These are phyloP conservation scores for Agrilus mali DNA, from an alignment of 2,888 invertebrate species.

Conservation along the genomic window DNA sequence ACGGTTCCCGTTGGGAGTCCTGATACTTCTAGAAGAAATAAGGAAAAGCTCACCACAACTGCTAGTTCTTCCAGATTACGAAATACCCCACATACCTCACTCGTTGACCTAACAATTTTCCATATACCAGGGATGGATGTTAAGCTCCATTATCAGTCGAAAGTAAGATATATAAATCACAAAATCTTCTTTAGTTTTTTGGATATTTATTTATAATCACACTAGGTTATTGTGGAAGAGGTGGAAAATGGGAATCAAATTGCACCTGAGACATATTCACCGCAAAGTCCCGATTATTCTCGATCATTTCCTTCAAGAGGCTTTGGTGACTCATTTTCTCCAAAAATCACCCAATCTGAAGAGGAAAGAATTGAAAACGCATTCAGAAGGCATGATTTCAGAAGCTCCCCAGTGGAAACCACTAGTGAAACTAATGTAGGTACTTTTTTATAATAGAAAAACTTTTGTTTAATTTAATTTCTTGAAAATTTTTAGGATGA, in stretches of 20 bases:
- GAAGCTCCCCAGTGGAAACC: neutral
- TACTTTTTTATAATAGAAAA: neutral
- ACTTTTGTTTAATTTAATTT: neutral
- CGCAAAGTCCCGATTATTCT: too few species aligned
- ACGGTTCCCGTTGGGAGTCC: slow-evolving; percentile 28
- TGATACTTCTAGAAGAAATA: slow-evolving; percentile 30
- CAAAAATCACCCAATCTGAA: slow-evolving; percentile 25
- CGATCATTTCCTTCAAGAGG: neutral
- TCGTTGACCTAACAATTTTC: slow-evolving; percentile 74
- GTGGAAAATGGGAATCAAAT: too few species aligned
- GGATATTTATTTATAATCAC: neutral
- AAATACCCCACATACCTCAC: slow-evolving; percentile 34
- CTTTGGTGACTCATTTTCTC: slow-evolving; percentile 9
- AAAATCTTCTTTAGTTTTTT: neutral
- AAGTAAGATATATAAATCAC: slow-evolving; percentile 20
- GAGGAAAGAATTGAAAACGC: slow-evolving; percentile 30
- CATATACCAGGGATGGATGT: slow-evolving; percentile 86
- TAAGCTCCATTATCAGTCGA: slow-evolving; percentile 33
- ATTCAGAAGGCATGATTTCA: slow-evolving; percentile 22
- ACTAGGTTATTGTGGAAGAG: too few species aligned
- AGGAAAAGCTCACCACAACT: slow-evolving; percentile 28
- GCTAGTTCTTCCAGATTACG: slow-evolving; percentile 26
- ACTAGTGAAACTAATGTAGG: slow-evolving; percentile 3
- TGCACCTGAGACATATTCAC: too few species aligned
- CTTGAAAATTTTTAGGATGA: slow-evolving; percentile 4